Evolutionary conservation across 1,140 invertebrate genomes (phyloP), one percentile per base, ranked within the genome.

Genomic region (Pinna nobilis): DNA sequence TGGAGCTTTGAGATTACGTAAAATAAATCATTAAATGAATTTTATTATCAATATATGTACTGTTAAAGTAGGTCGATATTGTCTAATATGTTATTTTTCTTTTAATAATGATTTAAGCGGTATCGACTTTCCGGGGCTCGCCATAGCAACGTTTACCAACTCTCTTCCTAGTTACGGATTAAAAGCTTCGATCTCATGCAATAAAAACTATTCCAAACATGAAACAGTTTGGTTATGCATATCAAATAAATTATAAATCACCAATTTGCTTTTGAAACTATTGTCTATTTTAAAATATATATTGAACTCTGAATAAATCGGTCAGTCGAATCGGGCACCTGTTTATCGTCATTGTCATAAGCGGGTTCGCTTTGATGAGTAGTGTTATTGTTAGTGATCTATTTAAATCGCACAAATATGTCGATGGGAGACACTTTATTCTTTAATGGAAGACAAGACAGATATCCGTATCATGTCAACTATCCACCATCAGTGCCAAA

Each of bases 401-500:
- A 20, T 11, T 35, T 30, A 59, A 30, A 59, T 9, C 15, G 13
- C 1, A 23, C 30, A 49, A 76, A 61, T n/a, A 68, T 49, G 65
- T 37, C 61, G 23, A 84, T 84, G 82, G 83, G 72, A 28, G 82
- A 82, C 63, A 84, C 83, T 15, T 55, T 84, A 49, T 82, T 86
- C 70, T 83, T 82, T 60, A 85, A 85, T 55, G 70, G 81, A 20
- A 70, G 78, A 0, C 84, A 85, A 70, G 76, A 72, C 15, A 80
- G 78, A 72, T 79, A 84, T 55, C 85, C 85, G 5, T 86, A 86
- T 65, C 81, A 80, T 76, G 69, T 76, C 1, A 86, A 86, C 57
- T 76, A 82, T 69, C 84, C 84, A 33, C 85, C 85, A 13, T 84
- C 79, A 49, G 84, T 85, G 11, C 85, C 85, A 0, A 82, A 78